These are phyloP conservation scores for Brassicogethes aeneus DNA, from an alignment of 2,888 invertebrate genomes.

Conservation along the genomic window DNA sequence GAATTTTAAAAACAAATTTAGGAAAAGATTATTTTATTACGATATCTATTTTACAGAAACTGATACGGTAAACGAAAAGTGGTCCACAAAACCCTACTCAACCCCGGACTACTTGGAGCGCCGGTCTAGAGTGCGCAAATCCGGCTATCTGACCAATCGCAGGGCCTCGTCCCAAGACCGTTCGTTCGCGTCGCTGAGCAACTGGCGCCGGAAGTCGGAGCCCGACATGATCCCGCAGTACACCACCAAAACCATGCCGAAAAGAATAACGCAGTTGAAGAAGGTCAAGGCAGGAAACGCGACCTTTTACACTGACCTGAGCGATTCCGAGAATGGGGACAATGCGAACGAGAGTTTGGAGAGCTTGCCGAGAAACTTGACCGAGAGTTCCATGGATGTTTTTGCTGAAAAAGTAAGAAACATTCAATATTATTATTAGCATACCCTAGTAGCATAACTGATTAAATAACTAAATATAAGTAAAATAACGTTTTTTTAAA, in stretches of 20 bases:
- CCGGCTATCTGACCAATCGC: conserved; percentile 40
- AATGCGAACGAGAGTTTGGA: conserved; percentile 50
- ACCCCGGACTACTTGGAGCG: conserved; percentile 88
- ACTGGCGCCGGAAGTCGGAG: conserved; percentile 65
- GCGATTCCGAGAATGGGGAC: conserved; percentile 49
- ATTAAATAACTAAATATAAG: too few species aligned
- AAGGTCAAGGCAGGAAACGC: conserved; percentile 52
- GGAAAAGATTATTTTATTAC: too few species aligned
- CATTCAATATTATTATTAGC: too few species aligned
- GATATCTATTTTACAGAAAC: conserved; percentile 24
- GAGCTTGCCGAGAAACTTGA: conserved; percentile 36
- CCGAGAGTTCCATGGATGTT: conserved; percentile 19
- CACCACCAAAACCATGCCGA: conserved; percentile 59
- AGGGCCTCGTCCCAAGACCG: conserved; percentile 41
- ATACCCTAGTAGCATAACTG: too few species aligned
- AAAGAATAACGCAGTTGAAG: conserved; percentile 61
- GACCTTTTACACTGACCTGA: conserved; percentile 59
- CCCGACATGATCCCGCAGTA: conserved; percentile 51
- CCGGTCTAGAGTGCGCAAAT: conserved; percentile 58
- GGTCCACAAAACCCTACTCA: conserved; percentile 61
- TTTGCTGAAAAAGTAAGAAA: conserved; percentile 34
- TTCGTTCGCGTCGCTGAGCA: conserved; percentile 49
- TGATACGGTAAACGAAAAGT: conserved; percentile 25
- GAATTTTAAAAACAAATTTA: too few species aligned
- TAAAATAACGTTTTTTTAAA: too few species aligned